Base-by-base conservation (phyloP, 2,888 invertebrate species). In the Dichetophora obliterata region DNA sequence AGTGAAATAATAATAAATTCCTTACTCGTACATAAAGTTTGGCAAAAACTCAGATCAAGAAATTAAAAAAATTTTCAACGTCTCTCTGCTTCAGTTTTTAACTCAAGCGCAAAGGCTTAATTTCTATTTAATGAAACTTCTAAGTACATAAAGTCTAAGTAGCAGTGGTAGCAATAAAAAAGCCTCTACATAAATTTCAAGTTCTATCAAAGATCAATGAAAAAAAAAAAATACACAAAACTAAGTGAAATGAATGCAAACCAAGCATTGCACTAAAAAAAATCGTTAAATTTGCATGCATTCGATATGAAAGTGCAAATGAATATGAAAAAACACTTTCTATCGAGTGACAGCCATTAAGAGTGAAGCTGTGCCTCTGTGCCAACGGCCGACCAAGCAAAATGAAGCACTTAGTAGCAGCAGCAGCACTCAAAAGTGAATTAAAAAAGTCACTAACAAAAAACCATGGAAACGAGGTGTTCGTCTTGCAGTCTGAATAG, bases 401-500 rank as follows among this genome's bases (percentile, higher is more conserved):
- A 31, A 16, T 27, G 69, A 69, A 71, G 71, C 71, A 71, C 71
- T 71, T 37, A 57, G 71, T 22, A 37, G 57, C 54, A 34, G 57
- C 70, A 57, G 57, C 19, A 57, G 37, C 71, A 57, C 71, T 57
- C 54, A 57, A 71, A 71, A 71, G 54, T 54, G 54, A 71, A 71
- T 71, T 71, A 71, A 34, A 71, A 71, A 54, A 54, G 54, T 19
- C 24, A 22, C 24, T 8, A 22, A 24, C 22, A 19, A n/a, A n/a
- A 31, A 31, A 31, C 16, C 31, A 31, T 11, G 16, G n/a, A 31
- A 31, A 63, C n/a, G 63, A 68, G 68, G 68, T 68, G 68, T 54
- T 71, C 71, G 24, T 68, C 71, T 34, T 71, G 22, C 22, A 34
- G 54, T 54, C 54, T 19, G 57, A 24, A 31, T 54, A 70, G 31